Conservation (phyloP, 1,140 invertebrate species). For the Lepidostoma basale region DNA sequence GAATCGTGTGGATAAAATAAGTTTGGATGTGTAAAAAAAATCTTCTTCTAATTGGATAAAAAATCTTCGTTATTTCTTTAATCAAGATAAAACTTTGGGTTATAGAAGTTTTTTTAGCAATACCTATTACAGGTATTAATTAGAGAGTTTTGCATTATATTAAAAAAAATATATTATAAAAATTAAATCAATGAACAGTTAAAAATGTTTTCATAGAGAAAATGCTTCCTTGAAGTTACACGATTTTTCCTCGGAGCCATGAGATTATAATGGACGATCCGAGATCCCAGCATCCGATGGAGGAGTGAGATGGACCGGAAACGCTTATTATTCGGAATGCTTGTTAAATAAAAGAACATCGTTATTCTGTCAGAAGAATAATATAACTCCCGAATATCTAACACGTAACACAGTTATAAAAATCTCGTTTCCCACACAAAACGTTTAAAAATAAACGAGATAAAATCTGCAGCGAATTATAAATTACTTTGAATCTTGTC, state of each 20-base stretch:
- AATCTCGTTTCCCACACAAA: not conserved
- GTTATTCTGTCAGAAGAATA: conserved; percentile 32
- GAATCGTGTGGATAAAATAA: no score
- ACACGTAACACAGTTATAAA: not conserved
- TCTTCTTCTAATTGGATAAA: no score
- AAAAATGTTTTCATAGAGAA: not conserved
- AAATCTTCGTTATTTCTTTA: no score
- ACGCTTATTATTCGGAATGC: conserved; percentile 44
- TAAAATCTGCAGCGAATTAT: not conserved
- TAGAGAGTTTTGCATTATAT: no score
- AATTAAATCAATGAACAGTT: not conserved
- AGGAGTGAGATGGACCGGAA: conserved; percentile 39
- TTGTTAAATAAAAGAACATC: conserved; percentile 42
- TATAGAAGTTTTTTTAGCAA: no score
- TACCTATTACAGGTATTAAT: no score
- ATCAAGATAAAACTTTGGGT: no score
- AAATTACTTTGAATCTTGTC: no score
- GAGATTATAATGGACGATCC: conserved; percentile 21
- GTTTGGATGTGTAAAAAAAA: no score
- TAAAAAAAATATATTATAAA: no score
- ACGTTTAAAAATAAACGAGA: not conserved
- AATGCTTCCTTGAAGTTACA: not conserved
- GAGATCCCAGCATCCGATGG: conserved; percentile 25
- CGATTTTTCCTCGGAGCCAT: not conserved
- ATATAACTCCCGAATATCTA: not conserved